These are phyloP conservation scores for Linnaemya vulpina DNA, from an alignment of 2,888 invertebrate species.

Conservation along the genomic window DNA sequence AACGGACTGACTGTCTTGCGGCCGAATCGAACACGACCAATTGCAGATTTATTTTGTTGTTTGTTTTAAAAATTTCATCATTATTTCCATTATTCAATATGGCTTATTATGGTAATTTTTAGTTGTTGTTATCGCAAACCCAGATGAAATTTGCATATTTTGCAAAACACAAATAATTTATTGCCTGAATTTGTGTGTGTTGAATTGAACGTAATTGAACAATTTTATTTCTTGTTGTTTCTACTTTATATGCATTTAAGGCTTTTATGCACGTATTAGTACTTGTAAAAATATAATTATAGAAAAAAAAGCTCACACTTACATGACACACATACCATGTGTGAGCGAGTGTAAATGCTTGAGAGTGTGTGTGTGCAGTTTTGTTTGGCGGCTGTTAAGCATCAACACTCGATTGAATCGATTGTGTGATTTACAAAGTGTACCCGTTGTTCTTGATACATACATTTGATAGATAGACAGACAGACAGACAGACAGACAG, in stretches of 20 bases:
- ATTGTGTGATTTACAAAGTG: slow-evolving; percentile 65
- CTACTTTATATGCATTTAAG: slow-evolving; percentile 41
- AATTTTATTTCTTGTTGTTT: slow-evolving; percentile 32
- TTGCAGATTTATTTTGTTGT: neutral
- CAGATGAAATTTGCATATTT: slow-evolving; percentile 69
- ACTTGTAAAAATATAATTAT: slow-evolving; percentile 56
- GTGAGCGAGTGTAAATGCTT: neutral
- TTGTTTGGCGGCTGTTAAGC: slow-evolving; percentile 63
- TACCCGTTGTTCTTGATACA: slow-evolving; percentile 69
- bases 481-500: slow-evolving; percentile 56
- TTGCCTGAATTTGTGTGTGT: slow-evolving; percentile 21
- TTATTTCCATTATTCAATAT: slow-evolving; percentile 46
- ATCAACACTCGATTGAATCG: slow-evolving; percentile 47
- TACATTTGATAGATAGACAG: slow-evolving; percentile 64
- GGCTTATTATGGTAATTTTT: slow-evolving; percentile 60
- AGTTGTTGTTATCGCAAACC: slow-evolving; percentile 59
- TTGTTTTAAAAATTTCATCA: neutral
- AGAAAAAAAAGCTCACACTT: slow-evolving; percentile 31
- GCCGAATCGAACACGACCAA: slow-evolving; percentile 9
- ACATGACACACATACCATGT: slow-evolving; percentile 5
- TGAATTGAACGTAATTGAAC: slow-evolving; percentile 43
- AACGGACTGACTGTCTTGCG: neutral
- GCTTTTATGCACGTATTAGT: slow-evolving; percentile 69
- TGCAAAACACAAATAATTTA: slow-evolving; percentile 52
- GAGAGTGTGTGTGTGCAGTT: slow-evolving; percentile 32